These are phyloP conservation scores for Stichodactyla helianthus DNA, from an alignment of 64 coral and sea anemone species.

Conservation along the genomic window DNA sequence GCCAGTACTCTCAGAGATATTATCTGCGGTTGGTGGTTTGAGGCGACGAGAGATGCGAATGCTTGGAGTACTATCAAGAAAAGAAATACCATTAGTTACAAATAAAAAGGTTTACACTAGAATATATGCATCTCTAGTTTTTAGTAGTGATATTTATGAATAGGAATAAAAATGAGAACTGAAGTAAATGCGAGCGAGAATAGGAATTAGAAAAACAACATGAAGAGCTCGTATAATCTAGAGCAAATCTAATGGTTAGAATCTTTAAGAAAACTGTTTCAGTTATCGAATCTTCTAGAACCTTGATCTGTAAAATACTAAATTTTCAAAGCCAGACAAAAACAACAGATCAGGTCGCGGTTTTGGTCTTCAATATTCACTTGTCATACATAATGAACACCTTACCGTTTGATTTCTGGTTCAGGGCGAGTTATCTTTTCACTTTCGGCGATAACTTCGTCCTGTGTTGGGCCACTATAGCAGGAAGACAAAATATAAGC, in stretches of 20 bases:
- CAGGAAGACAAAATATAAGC: neutral
- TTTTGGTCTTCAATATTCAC: neutral
- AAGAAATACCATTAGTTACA: neutral
- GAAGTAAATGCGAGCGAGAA: too few relatives aligned
- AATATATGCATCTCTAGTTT: too few relatives aligned
- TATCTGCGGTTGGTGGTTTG: conserved; percentile 49
- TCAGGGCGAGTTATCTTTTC: conserved; percentile 88
- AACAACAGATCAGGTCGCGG: too few relatives aligned
- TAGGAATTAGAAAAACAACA: too few relatives aligned
- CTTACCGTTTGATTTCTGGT: conserved; percentile 88
- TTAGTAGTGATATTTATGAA: too few relatives aligned
- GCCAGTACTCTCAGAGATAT: conserved; percentile 81
- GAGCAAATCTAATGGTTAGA: too few relatives aligned
- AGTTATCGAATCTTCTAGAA: too few relatives aligned
- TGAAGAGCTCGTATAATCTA: too few relatives aligned
- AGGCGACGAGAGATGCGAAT: conserved; percentile 75
- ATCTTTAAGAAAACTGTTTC: too few relatives aligned
- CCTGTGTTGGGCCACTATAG: conserved; percentile 85
- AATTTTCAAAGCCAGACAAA: too few relatives aligned
- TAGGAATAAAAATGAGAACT: too few relatives aligned
- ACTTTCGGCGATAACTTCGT: conserved; percentile 87
- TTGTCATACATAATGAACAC: neutral
- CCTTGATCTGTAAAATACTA: too few relatives aligned
- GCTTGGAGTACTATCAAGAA: conserved; percentile 56
- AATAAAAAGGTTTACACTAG: neutral